Percentiles rank a stretch among this genome's conserved stretches.
phyloP scores from a whole-genome alignment of 2,888 invertebrate species.

The Eristalis pertinax region DNA sequence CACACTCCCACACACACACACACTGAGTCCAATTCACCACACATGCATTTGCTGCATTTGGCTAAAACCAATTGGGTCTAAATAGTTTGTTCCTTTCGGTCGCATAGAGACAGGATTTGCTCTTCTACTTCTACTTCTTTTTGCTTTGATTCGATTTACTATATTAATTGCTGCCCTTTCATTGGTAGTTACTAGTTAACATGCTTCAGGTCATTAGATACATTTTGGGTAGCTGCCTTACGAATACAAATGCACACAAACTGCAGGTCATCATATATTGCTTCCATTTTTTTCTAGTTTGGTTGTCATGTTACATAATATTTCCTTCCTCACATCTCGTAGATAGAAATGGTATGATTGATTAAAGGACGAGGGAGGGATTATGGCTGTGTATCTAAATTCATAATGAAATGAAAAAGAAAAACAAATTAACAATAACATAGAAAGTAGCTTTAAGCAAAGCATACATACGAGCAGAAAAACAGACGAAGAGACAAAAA shows the following conservation, averaged over 20 bases:
- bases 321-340: slow-evolving; percentile 6
- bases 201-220: slow-evolving; percentile 24
- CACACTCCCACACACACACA: slow-evolving; percentile 19
- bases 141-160: background rate
- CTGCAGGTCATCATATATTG: background rate
- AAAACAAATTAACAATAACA: slow-evolving; percentile 1
- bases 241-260: slow-evolving; percentile 1
- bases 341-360: slow-evolving; percentile 25
- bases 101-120: background rate
- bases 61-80: background rate
- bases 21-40: slow-evolving; percentile 12
- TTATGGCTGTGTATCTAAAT: slow-evolving; percentile 63
- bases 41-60: slow-evolving; percentile 15
- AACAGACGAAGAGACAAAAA: slow-evolving; percentile 18
- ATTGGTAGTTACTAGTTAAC: background rate
- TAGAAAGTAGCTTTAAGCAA: slow-evolving; percentile 1
- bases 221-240: background rate
- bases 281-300: background rate
- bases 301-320: slow-evolving; percentile 12
- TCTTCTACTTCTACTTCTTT: background rate
- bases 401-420: slow-evolving; percentile 1
- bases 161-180: background rate
- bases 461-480: slow-evolving; percentile 22
- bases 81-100: background rate
- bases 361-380: slow-evolving; percentile 31